phyloP scores from a whole-genome alignment of 2,888 invertebrate species.

The Drepana falcataria region DNA sequence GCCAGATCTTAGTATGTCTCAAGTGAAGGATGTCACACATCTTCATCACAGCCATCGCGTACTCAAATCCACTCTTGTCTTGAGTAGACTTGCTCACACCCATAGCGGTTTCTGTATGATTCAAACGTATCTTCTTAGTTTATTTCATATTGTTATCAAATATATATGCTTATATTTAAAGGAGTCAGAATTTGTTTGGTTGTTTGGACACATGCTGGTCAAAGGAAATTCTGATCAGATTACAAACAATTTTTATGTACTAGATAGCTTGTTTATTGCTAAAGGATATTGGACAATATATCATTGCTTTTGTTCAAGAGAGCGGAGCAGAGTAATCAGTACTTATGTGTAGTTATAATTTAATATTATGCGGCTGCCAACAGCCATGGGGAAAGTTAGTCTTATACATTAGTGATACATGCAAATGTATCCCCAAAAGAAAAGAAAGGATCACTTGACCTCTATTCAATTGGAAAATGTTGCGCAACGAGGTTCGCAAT shows the following conservation, averaged over 20 bases:
- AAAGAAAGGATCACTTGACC: conserved; percentile 45
- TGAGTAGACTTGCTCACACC: conserved; percentile 91
- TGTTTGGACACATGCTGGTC: too few species aligned
- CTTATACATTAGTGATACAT: neutral
- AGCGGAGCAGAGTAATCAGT: too few species aligned
- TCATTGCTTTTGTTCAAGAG: too few species aligned
- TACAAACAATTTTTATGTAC: too few species aligned
- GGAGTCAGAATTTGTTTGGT: too few species aligned
- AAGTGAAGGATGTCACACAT: conserved; percentile 92
- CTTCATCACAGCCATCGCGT: conserved; percentile 93
- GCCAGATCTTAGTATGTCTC: conserved; percentile 88
- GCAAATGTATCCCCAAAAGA: conserved; percentile 5
- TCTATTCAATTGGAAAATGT: conserved; percentile 42
- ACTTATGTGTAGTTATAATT: neutral
- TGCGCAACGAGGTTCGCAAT: conserved; percentile 47
- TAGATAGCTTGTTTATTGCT: too few species aligned
- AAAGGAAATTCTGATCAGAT: too few species aligned
- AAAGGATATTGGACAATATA: too few species aligned
- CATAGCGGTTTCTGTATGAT: conserved; percentile 87
- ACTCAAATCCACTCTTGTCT: conserved; percentile 89
- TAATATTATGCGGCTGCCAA: neutral
- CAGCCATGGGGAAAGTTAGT: too few species aligned
- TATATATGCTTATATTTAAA: too few species aligned
- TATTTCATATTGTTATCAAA: too few species aligned
- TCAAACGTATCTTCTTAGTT: neutral